Percentiles rank a stretch among this genome's conserved stretches.
Evolutionary conservation across 2,797 vertebrate species (phyloP).

Genomic region (Paedocypris micromegethes): DNA sequence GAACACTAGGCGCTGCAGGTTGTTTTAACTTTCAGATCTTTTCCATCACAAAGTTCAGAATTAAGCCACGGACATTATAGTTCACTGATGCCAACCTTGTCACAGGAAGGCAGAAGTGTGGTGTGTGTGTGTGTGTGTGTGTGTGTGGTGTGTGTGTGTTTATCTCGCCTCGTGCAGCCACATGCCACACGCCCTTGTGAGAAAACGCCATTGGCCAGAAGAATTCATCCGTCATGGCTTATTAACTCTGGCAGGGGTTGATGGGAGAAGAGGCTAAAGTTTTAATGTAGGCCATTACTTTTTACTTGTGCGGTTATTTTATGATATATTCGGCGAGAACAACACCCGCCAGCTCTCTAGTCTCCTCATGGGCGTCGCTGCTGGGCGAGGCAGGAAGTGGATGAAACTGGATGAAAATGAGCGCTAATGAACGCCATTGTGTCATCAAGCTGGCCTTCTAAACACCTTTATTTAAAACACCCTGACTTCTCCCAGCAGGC

Average conservation of each 20-base stretch:
- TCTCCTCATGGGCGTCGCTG: neutral
- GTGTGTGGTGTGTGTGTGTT: neutral
- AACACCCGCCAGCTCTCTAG: neutral
- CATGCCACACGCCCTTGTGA: conserved; percentile 2
- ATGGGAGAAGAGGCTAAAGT: conserved; percentile 7
- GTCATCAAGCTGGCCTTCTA: neutral
- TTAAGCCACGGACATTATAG: neutral
- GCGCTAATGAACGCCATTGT: conserved; percentile 2
- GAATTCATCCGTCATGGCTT: conserved; percentile 24
- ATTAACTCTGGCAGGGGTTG: conserved; percentile 22
- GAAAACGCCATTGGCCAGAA: neutral
- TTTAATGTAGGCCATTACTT: conserved; percentile 11
- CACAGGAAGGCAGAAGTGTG: neutral
- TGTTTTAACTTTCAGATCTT: too few species aligned
- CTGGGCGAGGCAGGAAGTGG: neutral
- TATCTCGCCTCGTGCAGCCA: conserved; percentile 9
- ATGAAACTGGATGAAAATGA: neutral
- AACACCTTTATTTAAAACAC: conserved; percentile 29
- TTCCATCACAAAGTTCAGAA: neutral
- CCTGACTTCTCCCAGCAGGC: conserved; percentile 28
- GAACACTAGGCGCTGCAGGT: too few species aligned
- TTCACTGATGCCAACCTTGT: conserved; percentile 6
- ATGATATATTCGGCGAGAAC: conserved; percentile 16
- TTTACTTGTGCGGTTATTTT: neutral
- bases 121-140: neutral